Evolutionary conservation across 2,888 invertebrate genomes (phyloP).

Genomic region (Tortrix viridana): DNA sequence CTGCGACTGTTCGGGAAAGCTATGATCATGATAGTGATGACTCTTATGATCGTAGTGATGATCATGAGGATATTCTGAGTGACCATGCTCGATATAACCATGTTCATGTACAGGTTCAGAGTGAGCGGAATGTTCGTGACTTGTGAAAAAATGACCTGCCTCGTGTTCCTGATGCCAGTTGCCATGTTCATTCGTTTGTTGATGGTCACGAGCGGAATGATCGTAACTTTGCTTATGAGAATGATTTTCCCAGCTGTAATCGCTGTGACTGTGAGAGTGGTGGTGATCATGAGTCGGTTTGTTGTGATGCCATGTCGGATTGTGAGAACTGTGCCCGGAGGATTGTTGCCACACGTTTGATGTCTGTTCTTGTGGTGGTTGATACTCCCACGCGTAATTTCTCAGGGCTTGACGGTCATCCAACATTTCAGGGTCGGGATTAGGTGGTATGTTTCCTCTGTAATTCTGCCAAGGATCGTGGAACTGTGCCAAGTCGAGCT

Average conservation of each 20-base stretch:
- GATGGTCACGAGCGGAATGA: conserved; percentile 42
- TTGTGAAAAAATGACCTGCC: conserved; percentile 34
- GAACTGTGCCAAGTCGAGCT: conserved; percentile 61
- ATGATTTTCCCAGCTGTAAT: conserved; percentile 41
- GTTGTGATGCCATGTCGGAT: conserved; percentile 38
- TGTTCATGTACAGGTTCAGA: conserved; percentile 41
- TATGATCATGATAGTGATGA: conserved; percentile 37
- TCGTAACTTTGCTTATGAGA: conserved; percentile 24
- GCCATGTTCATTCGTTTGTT: conserved; percentile 39
- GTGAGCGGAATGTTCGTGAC: conserved; percentile 26
- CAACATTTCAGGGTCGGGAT: conserved; percentile 48
- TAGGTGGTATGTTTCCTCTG: conserved; percentile 77
- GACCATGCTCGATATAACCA: conserved; percentile 43
- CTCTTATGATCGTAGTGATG: conserved; percentile 42
- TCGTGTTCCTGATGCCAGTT: conserved; percentile 26
- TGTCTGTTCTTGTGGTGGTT: conserved; percentile 42
- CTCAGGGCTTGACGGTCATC: conserved; percentile 62
- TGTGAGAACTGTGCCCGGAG: conserved; percentile 42
- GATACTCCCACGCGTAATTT: conserved; percentile 68
- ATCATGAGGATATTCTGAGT: conserved; percentile 40
- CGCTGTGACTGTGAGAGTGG: conserved; percentile 39
- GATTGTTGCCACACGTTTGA: conserved; percentile 38
- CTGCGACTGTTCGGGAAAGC: conserved; percentile 39
- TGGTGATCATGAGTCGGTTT: conserved; percentile 32
- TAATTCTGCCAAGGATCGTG: conserved; percentile 91